These are phyloP conservation scores for Leptopilina clavipes DNA, from an alignment of 1,140 invertebrate genomes.

Conservation along the genomic window DNA sequence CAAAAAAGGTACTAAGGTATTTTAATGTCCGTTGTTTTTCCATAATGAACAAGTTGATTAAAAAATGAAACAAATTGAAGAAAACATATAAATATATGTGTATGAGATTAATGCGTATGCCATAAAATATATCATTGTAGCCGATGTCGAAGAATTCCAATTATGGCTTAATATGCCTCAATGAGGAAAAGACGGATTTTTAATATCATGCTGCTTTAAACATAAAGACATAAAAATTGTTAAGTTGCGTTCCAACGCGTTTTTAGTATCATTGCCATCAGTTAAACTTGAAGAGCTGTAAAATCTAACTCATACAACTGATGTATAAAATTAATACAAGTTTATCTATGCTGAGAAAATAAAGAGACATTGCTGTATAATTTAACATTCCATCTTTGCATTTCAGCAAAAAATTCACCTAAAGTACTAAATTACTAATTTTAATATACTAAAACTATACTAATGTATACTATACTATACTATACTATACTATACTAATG, in stretches of 20 bases:
- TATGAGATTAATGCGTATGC: neutral
- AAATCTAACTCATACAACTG: neutral
- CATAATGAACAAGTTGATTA: neutral
- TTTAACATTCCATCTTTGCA: neutral
- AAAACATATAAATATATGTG: no score
- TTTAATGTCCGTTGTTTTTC: no score
- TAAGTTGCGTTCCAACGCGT: conserved; percentile 4
- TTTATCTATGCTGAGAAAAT: neutral
- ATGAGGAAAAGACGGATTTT: conserved; percentile 2
- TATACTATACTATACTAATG: no score
- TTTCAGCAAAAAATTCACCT: no score
- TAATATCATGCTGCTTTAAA: neutral
- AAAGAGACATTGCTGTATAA: neutral
- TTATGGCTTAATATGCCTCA: conserved; percentile 14
- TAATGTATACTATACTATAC: no score
- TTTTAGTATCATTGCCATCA: conserved; percentile 30
- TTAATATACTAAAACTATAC: no score
- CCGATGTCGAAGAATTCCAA: conserved; percentile 1
- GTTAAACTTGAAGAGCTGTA: conserved; percentile 16
- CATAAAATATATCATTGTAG: neutral
- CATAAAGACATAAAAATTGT: conserved; percentile 29
- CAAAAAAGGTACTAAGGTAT: no score
- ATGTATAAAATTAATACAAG: conserved; percentile 17
- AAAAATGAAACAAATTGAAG: neutral
- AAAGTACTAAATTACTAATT: no score